Base-by-base conservation (phyloP, 2,113 vertebrate genomes). In the Axis porcinus region DNA sequence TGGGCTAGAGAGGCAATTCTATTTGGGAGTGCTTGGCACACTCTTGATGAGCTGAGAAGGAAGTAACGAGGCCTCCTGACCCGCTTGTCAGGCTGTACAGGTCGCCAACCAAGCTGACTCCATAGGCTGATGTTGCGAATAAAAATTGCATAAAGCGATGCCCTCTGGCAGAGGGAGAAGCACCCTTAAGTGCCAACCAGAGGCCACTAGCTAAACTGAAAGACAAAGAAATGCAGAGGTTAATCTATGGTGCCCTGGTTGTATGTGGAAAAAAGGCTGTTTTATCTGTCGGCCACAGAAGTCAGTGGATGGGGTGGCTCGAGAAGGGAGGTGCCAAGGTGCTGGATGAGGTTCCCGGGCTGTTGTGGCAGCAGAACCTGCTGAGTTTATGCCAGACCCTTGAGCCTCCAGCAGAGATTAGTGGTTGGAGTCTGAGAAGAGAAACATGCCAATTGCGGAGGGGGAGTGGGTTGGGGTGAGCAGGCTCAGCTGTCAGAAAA, bases 1-100 rank as follows among this genome's bases (percentile, higher is more conserved):
- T 45, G 3, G 36, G 30, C 10, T 36, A 40, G 25, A 30, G 45
- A 25, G 7, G 6, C 19, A 89, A 0, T 58, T 85, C 33, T 55
- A 1, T 25, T 2, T 15, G 47, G 55, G 14, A 16, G 4, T 9
- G 1, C n/a, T 19, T 47, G 60, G 13, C 28, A 55, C 3, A 8
- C 8, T 54, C 93, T n/a, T 36, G 14, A 45, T 14, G 27, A 76
- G 4, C 84, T 54, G 60, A 70, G 64, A 74, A 74, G 27, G 25
- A 47, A 50, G 17, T 54, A 11, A n/a, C 23, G 62, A 85, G 7
- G 16, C 3, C 23, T 43, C 81, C 74, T 52, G n/a, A 60, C 30
- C 10, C 3, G 10, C n/a, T 86, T 19, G n/a, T 30, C 58, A 52
- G 87, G 15, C 3, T 67, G 6, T 30, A 9, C 30, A 40, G 21